These are phyloP conservation scores for Mythimna pallens DNA, from an alignment of 2,888 invertebrate genomes.

Conservation along the genomic window DNA sequence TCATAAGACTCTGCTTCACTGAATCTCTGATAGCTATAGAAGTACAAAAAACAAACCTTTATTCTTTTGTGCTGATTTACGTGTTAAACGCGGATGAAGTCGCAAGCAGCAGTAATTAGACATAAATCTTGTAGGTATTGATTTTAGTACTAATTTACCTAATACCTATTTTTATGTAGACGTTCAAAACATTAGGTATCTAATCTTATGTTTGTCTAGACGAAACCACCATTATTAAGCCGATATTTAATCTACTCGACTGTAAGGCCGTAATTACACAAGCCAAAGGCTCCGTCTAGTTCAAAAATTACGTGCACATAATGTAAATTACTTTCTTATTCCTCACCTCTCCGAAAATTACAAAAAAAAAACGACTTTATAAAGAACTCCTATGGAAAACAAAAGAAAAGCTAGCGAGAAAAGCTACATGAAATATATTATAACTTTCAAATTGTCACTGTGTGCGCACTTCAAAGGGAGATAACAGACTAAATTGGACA, in stretches of 20 bases:
- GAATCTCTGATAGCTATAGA: too few relatives aligned
- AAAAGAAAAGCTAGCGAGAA: not conserved
- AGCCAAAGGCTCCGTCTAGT: slow-evolving; percentile 2
- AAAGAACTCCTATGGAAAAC: not conserved
- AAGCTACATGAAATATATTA: not conserved
- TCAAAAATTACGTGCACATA: not conserved
- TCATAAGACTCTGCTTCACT: too few relatives aligned
- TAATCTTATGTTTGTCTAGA: not conserved
- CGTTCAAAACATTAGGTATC: not conserved
- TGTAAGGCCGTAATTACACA: slow-evolving; percentile 1
- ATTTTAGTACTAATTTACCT: not conserved
- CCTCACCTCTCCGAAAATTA: not conserved
- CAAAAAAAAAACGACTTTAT: not conserved
- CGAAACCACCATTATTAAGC: not conserved
- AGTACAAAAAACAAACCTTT: too few relatives aligned
- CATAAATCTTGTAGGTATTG: too few relatives aligned
- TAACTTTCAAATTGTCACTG: not conserved
- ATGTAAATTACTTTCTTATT: not conserved
- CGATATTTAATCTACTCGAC: slow-evolving; percentile 9
- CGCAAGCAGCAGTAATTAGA: too few relatives aligned
- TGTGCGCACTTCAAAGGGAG: slow-evolving; percentile 2
- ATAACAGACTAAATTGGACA: not conserved
- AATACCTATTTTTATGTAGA: not conserved
- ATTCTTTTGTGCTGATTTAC: too few relatives aligned
- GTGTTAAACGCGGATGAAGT: too few relatives aligned